phyloP scores from a whole-genome alignment of 1,140 invertebrate species.

The Wiebesia pumilae region DNA sequence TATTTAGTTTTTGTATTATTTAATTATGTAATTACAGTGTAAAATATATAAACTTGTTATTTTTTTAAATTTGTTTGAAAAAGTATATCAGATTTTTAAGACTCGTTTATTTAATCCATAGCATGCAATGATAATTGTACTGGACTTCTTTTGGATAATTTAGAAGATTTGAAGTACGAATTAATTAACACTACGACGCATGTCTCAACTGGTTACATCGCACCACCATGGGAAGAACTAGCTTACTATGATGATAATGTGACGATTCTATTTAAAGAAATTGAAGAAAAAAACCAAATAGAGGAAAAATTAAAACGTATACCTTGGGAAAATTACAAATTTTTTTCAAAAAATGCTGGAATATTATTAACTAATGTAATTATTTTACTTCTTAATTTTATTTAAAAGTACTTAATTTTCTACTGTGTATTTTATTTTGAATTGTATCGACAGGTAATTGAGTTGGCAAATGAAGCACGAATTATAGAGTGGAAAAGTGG shows the following conservation, averaged over 20 bases:
- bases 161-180: constrained; percentile 78
- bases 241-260: constrained; percentile 73
- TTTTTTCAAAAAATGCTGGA: constrained; percentile 60
- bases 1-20: too few relatives aligned
- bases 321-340: constrained; percentile 66
- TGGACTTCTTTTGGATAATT: constrained; percentile 84
- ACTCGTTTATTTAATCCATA: constrained; percentile 64
- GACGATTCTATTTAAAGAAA: constrained; percentile 59
- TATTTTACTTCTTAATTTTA: not conserved
- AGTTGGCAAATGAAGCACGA: constrained; percentile 58
- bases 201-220: constrained; percentile 80
- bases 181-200: constrained; percentile 75
- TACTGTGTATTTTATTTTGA: not conserved
- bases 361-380: constrained; percentile 60
- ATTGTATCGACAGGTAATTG: constrained; percentile 55
- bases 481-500: constrained; percentile 64
- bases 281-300: constrained; percentile 60
- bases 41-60: too few relatives aligned
- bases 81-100: too few relatives aligned
- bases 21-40: too few relatives aligned
- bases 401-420: not conserved
- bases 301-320: constrained; percentile 62
- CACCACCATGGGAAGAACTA: constrained; percentile 83
- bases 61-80: too few relatives aligned
- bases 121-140: constrained; percentile 95